phyloP scores from a whole-genome alignment of 2,888 invertebrate species.

The Nymphalis urticae region DNA sequence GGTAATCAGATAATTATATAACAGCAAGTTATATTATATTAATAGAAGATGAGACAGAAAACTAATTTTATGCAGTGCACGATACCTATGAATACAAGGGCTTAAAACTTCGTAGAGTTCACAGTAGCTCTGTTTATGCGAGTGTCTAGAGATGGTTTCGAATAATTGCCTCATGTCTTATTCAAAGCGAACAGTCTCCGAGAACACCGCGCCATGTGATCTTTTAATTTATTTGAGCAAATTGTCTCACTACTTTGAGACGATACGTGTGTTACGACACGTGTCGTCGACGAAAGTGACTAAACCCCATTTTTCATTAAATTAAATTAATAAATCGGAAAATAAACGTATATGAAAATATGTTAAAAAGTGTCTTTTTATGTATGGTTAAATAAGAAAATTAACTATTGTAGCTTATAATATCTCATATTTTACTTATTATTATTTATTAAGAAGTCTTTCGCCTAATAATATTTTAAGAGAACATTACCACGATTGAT shows the following conservation, averaged over 20 bases:
- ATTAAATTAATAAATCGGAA: not conserved
- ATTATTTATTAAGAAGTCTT: no score
- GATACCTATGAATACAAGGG: not conserved
- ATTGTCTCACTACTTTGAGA: constrained; percentile 9
- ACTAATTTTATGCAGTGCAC: not conserved
- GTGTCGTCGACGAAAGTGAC: not conserved
- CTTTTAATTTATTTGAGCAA: constrained; percentile 33
- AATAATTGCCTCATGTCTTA: constrained; percentile 44
- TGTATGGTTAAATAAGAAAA: no score
- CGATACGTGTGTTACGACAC: not conserved
- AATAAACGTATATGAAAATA: not conserved
- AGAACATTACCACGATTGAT: not conserved
- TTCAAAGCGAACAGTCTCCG: constrained; percentile 36
- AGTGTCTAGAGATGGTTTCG: constrained; percentile 30
- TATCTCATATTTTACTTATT: no score
- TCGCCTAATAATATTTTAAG: no score
- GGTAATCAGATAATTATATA: no score
- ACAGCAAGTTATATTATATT: no score
- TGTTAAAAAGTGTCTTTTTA: no score
- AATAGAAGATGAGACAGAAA: no score
- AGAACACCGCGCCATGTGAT: constrained; percentile 25
- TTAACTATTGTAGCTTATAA: no score
- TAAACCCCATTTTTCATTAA: not conserved
- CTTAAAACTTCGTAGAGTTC: not conserved
- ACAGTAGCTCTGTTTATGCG: constrained; percentile 23